These are phyloP conservation scores for Gadopsis bispinosus DNA, from an alignment of 2,797 vertebrate species.

Conservation along the genomic window DNA sequence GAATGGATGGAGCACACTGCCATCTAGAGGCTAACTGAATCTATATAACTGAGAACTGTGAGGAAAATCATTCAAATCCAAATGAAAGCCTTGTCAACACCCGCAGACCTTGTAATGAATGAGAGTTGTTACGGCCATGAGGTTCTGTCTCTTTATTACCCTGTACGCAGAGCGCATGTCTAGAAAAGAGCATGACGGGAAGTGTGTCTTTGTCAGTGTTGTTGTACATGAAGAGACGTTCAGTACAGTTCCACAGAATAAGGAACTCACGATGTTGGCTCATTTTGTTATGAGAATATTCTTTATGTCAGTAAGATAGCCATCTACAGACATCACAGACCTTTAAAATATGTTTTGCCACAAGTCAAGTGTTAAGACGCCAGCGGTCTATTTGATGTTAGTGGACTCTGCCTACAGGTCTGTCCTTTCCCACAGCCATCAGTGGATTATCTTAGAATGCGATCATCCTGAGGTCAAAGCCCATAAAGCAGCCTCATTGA, in stretches of 20 bases:
- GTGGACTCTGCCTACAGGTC: neutral
- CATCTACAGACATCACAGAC: no score
- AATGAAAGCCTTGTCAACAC: neutral
- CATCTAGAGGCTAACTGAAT: constrained; percentile 39
- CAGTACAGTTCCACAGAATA: no score
- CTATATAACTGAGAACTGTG: neutral
- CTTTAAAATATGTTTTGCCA: no score
- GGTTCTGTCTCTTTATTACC: no score
- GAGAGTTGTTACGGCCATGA: no score
- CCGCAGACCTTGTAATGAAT: neutral
- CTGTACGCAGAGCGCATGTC: no score
- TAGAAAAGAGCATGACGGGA: no score
- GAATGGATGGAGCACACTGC: constrained; percentile 40
- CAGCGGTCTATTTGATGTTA: neutral
- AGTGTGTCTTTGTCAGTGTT: no score
- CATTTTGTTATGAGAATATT: no score
- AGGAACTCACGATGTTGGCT: no score
- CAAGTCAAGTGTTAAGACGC: neutral
- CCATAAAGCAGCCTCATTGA: constrained; percentile 33
- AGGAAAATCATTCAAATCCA: neutral
- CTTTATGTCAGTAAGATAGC: no score
- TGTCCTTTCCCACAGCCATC: constrained; percentile 9
- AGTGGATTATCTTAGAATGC: constrained; percentile 45
- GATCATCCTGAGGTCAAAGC: constrained; percentile 38
- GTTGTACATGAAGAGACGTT: no score